These are phyloP conservation scores for Meteorus cinctellus DNA, from an alignment of 2,888 invertebrate genomes.

Conservation along the genomic window DNA sequence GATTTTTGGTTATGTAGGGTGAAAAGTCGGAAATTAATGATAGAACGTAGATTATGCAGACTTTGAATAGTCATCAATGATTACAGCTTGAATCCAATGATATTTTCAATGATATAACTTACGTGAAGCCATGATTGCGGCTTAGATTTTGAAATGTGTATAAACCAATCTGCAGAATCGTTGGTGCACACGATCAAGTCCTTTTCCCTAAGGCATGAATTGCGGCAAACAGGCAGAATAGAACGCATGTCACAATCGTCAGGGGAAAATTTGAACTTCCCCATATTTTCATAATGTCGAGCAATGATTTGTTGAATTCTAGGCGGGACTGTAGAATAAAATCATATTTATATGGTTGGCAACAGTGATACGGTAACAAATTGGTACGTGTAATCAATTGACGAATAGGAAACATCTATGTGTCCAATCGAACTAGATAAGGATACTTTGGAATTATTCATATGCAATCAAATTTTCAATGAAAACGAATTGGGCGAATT, in stretches of 20 bases:
- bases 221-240: constrained; percentile 39
- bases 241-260: constrained; percentile 45
- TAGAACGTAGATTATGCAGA: background rate
- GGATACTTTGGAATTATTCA: too few species aligned
- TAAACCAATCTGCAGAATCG: constrained; percentile 57
- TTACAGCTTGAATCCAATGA: background rate
- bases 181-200: constrained; percentile 57
- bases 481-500: too few species aligned
- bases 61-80: background rate
- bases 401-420: background rate
- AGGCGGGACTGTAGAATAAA: background rate
- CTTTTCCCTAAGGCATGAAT: constrained; percentile 56
- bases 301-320: background rate
- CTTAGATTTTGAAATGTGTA: constrained; percentile 56
- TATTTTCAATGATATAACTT: constrained; percentile 44
- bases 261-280: constrained; percentile 43
- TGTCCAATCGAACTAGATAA: too few species aligned
- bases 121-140: constrained; percentile 67
- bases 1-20: constrained; percentile 66
- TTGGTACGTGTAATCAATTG: constrained; percentile 38
- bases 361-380: background rate
- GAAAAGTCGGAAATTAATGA: constrained; percentile 42
- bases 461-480: too few species aligned
- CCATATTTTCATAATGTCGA: constrained; percentile 18
- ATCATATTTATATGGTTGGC: constrained; percentile 10